These are phyloP conservation scores for Axis porcinus DNA, from an alignment of 2,113 vertebrate genomes.

Conservation along the genomic window DNA sequence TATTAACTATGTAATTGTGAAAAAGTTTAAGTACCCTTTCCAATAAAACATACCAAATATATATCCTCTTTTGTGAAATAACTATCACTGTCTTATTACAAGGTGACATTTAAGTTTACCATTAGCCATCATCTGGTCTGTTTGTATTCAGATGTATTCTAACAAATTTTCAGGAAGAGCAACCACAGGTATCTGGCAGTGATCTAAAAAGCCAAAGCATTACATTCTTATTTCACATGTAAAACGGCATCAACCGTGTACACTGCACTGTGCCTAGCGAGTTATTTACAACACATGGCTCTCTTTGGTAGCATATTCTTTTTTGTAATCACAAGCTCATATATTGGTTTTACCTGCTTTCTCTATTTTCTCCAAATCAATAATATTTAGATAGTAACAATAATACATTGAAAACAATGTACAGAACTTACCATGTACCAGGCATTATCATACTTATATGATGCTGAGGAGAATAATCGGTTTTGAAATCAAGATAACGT, in stretches of 20 bases:
- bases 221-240: background rate
- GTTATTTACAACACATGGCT: background rate
- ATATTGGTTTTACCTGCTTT: background rate
- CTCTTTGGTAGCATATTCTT: background rate
- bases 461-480: background rate
- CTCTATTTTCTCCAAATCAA: background rate
- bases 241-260: background rate
- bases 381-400: background rate
- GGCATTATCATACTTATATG: background rate
- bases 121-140: background rate
- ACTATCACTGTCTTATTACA: background rate
- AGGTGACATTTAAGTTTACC: background rate
- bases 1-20: background rate
- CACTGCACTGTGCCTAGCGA: background rate
- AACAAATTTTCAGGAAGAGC: background rate
- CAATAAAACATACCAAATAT: background rate
- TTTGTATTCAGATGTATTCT: background rate
- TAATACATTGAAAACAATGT: background rate
- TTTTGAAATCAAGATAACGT: background rate
- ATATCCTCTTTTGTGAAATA: background rate
- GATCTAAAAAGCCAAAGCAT: background rate
- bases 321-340: background rate
- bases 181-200: background rate
- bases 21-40: background rate
- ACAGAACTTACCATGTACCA: background rate